Evolutionary conservation across 1,140 invertebrate genomes (phyloP).

Genomic region (Thereuonema tuberculata): DNA sequence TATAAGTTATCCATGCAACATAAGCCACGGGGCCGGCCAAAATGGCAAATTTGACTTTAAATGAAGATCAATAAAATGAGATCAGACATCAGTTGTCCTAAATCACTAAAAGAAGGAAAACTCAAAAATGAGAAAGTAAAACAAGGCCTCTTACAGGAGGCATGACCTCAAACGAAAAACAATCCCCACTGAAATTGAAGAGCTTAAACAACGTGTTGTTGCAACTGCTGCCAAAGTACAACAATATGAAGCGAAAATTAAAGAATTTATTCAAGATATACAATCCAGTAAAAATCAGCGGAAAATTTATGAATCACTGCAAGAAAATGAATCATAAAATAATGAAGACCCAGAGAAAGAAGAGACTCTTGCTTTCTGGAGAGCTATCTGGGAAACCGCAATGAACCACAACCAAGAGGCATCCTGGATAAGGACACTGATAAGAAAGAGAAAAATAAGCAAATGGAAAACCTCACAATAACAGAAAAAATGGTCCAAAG

Average conservation of each 20-base stretch:
- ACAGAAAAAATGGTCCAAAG: background rate
- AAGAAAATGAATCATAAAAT: background rate
- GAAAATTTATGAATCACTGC: background rate
- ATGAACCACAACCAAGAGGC: background rate
- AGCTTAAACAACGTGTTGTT: background rate
- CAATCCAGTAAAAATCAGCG: background rate
- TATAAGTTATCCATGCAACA: background rate
- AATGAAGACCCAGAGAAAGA: background rate
- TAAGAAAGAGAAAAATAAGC: background rate
- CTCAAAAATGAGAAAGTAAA: background rate
- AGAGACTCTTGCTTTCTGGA: background rate
- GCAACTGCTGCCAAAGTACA: background rate
- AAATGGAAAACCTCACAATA: background rate
- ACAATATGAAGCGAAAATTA: background rate
- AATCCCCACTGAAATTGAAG: background rate
- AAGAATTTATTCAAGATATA: background rate
- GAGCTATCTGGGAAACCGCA: background rate
- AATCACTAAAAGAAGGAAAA: background rate
- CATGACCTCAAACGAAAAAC: background rate
- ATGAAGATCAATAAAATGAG: background rate
- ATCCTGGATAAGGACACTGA: background rate
- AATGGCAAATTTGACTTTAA: background rate
- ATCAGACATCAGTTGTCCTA: background rate
- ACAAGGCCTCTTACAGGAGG: no score
- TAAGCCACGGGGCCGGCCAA: background rate